Evolutionary conservation across 2,888 invertebrate species (phyloP).

Genomic region (Strigamia maritima): DNA sequence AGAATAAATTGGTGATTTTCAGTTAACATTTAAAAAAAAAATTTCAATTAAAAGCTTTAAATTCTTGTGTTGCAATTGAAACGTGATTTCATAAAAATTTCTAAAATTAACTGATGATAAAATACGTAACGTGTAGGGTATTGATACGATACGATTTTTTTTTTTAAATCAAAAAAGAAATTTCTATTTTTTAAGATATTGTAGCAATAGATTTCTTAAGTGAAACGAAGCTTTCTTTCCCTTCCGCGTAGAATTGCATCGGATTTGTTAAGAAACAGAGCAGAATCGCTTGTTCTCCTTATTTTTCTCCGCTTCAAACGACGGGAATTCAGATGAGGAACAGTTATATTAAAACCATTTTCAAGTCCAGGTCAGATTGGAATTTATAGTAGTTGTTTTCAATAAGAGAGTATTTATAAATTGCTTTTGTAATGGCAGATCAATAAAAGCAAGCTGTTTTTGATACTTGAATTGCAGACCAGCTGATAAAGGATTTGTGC

Average conservation of each 20-base stretch:
- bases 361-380: not conserved
- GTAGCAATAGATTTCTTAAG: conserved; percentile 31
- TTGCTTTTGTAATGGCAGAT: not conserved
- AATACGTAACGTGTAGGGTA: not conserved
- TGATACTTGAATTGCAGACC: conserved; percentile 6
- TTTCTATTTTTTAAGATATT: not conserved
- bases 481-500: conserved; percentile 13
- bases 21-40: not conserved
- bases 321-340: not conserved
- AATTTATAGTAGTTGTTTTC: too few relatives aligned
- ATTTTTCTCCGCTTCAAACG: conserved; percentile 22
- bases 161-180: not conserved
- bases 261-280: conserved; percentile 17
- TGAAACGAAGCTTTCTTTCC: conserved; percentile 31
- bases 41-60: not conserved
- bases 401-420: not conserved
- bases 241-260: conserved; percentile 32
- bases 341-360: not conserved
- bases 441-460: conserved; percentile 19
- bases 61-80: conserved; percentile 10
- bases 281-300: not conserved
- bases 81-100: conserved; percentile 6
- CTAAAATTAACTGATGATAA: conserved; percentile 17
- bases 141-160: not conserved
- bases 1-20: conserved; percentile 6